A percentile compares a stretch with the other conserved stretches of the same genome.
These are phyloP conservation scores for Neogobius melanostomus DNA, from an alignment of 2,113 vertebrate genomes.

Conservation along the genomic window DNA sequence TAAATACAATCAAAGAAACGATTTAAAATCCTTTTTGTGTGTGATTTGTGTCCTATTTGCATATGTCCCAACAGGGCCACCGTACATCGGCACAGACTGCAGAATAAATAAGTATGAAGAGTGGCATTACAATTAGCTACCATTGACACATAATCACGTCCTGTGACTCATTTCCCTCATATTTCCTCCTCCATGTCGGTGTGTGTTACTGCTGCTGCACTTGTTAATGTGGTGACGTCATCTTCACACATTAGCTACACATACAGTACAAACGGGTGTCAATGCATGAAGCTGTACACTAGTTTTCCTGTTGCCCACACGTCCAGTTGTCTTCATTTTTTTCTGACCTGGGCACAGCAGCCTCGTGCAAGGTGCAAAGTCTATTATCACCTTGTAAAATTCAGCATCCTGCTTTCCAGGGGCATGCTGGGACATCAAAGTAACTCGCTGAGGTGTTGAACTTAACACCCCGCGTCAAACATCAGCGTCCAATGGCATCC, in stretches of 20 bases:
- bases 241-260: constrained; percentile 47
- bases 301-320: background rate
- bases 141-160: background rate
- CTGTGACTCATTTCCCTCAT: no score
- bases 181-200: constrained; percentile 23
- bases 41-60: no score
- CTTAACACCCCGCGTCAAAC: no score
- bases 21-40: no score
- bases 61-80: background rate
- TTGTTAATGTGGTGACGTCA: constrained; percentile 42
- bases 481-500: no score
- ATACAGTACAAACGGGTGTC: no score
- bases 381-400: constrained; percentile 5
- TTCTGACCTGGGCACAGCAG: background rate
- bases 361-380: background rate
- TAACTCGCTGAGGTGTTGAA: background rate
- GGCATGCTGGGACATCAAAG: background rate
- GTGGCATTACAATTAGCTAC: background rate
- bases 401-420: background rate
- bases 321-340: background rate
- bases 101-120: background rate
- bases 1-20: no score
- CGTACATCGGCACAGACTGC: background rate
- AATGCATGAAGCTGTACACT: no score
- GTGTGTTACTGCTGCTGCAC: constrained; percentile 40